Base-by-base conservation (phyloP, 2,113 vertebrate genomes). In the Chelonoidis abingdonii region DNA sequence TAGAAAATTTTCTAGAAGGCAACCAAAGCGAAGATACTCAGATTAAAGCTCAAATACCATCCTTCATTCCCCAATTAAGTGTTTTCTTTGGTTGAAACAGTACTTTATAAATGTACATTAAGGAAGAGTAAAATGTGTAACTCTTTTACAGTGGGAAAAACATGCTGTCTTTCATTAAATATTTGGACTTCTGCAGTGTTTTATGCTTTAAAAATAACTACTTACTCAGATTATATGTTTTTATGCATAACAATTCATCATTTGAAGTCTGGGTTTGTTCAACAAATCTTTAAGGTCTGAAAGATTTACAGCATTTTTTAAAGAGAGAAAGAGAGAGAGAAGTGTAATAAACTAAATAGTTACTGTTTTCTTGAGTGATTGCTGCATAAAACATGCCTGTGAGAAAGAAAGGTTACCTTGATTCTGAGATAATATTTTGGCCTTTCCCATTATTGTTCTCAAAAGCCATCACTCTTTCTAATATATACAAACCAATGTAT, bases 351-450 rank as follows among this genome's bases (percentile, higher is more conserved):
- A 81, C 4, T 0, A 49, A 41, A 92, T 41, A 81, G 80, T 81
- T 50, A 38, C 52, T 75, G 2, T 50, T 6, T 83, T 84, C 49
- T 44, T 91, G 56, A 84, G 31, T 22, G 78, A 93, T 7, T 80
- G 3, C 59, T 93, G 19, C 49, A 52, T 53, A 4, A 93, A 94
- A 11, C 44, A 27, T 89, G 49, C 29, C 5, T 88, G 86, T 92
- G 35, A n/a, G 81, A 41, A 90, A 6, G 69, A 88, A 83, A 56
- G 49, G 24, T 27, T 81, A 21, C 41, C 91, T 92, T 86, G 41
- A 62, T 84, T 95, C 86, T 92, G 29, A 94, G 83, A n/a, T 49
- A 80, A 25, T 52, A 4, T 88, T 96, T 93, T 90, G 56, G 49
- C 85, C 14, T 1, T 79, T 76, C n/a, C 80, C 87, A 56, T 50